Evolutionary conservation across 2,797 vertebrate species (phyloP).

Genomic region (Thaleichthys pacificus): DNA sequence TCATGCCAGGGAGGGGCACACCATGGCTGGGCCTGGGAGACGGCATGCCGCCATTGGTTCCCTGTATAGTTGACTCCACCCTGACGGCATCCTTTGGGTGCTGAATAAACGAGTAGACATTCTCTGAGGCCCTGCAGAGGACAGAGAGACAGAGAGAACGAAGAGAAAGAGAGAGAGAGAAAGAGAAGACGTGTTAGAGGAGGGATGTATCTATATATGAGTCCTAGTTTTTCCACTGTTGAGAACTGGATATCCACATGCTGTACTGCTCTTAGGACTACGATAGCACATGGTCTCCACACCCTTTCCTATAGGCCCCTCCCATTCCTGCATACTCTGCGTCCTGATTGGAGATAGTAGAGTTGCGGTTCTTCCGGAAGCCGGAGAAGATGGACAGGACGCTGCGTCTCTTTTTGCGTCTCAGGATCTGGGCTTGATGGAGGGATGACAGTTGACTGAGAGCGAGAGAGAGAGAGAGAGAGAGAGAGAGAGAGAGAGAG

Average conservation of each 20-base stretch:
- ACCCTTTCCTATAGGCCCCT: constrained; percentile 18
- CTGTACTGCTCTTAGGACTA: constrained; percentile 5
- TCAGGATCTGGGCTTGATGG: constrained; percentile 73
- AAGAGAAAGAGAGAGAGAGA: constrained; percentile 15
- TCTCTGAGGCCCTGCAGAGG: constrained; percentile 66
- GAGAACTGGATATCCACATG: not conserved
- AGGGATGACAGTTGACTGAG: constrained; percentile 75
- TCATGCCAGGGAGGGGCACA: constrained; percentile 52
- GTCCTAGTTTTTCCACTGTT: no score
- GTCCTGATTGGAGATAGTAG: constrained; percentile 73
- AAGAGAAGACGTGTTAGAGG: not conserved
- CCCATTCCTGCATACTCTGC: constrained; percentile 52
- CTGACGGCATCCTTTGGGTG: constrained; percentile 67
- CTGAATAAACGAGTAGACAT: constrained; percentile 75
- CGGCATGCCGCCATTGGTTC: constrained; percentile 63
- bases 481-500: not conserved
- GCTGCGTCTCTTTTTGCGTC: constrained; percentile 78
- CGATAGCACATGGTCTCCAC: not conserved
- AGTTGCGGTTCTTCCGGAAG: constrained; percentile 78
- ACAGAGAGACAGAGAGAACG: constrained; percentile 12
- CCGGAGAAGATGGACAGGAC: constrained; percentile 77
- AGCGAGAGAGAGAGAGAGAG: constrained; percentile 18
- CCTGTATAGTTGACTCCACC: constrained; percentile 63
- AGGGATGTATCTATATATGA: not conserved
- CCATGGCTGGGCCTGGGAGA: constrained; percentile 55